These are phyloP conservation scores for Chrysomela aeneicollis DNA, from an alignment of 2,888 invertebrate genomes.

Conservation along the genomic window DNA sequence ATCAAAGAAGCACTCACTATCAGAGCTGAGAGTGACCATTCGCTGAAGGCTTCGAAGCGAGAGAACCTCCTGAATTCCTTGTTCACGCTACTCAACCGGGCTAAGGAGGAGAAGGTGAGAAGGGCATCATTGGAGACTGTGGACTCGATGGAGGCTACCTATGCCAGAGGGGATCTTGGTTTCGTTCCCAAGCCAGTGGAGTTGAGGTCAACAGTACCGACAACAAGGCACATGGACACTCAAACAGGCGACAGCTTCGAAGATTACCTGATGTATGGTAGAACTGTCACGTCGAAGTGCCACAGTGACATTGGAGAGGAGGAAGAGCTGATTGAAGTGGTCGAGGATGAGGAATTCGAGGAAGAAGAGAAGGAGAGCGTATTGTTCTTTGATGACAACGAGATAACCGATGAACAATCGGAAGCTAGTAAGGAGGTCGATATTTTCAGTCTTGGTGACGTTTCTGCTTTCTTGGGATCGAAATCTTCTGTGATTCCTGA, in stretches of 20 bases:
- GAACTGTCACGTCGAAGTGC: neutral
- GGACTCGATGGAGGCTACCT: conserved; percentile 59
- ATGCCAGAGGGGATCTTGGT: conserved; percentile 72
- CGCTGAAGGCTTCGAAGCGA: conserved; percentile 64
- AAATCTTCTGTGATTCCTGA: neutral
- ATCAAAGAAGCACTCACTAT: conserved; percentile 68
- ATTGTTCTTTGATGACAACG: conserved; percentile 48
- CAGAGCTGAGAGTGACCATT: conserved; percentile 60
- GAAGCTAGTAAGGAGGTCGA: conserved; percentile 23
- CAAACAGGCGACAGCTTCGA: conserved; percentile 52
- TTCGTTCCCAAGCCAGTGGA: conserved; percentile 67
- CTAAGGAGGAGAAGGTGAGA: conserved; percentile 55
- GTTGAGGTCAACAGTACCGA: conserved; percentile 50
- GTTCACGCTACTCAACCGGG: conserved; percentile 52
- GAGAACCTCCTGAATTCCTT: conserved; percentile 64
- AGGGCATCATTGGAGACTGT: conserved; percentile 62
- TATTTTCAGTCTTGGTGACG: neutral
- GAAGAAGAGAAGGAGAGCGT: conserved; percentile 36
- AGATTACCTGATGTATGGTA: conserved; percentile 36
- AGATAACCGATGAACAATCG: conserved; percentile 42
- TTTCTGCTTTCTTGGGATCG: neutral
- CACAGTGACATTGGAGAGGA: conserved; percentile 15
- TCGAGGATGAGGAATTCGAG: conserved; percentile 19
- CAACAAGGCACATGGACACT: conserved; percentile 47
- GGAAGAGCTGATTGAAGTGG: conserved; percentile 27